Conservation (phyloP, 2,113 vertebrate species). For the Nanorana parkeri region DNA sequence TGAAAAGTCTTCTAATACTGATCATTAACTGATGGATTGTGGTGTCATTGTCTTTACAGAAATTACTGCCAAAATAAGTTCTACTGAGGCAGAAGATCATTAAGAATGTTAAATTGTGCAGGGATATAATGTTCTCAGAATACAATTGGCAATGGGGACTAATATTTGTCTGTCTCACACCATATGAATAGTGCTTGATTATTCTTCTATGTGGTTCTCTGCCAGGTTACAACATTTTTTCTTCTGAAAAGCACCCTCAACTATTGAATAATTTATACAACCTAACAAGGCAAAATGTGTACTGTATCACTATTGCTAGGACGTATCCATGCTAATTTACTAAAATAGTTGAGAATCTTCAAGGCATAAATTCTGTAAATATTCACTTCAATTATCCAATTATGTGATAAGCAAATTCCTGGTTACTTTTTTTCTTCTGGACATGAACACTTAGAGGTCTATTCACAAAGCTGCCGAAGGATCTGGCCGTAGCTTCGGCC, state of each 20-base stretch:
- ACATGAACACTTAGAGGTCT: too few relatives aligned
- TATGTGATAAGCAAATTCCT: too few relatives aligned
- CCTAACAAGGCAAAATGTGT: slow-evolving; percentile 4
- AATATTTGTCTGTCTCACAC: slow-evolving; percentile 39
- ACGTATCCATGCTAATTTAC: too few relatives aligned
- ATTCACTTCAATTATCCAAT: too few relatives aligned
- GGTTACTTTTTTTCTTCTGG: too few relatives aligned
- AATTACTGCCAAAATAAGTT: slow-evolving; percentile 49
- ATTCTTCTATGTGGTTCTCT: slow-evolving; percentile 5
- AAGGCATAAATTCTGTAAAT: too few relatives aligned
- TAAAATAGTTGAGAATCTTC: too few relatives aligned
- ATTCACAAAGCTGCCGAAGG: too few relatives aligned
- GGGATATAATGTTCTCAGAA: slow-evolving; percentile 42
- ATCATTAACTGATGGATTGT: slow-evolving; percentile 55
- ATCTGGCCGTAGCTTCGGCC: too few relatives aligned
- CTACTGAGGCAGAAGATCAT: slow-evolving; percentile 51
- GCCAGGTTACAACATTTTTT: slow-evolving; percentile 28
- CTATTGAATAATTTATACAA: neutral
- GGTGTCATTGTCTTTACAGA: slow-evolving; percentile 36
- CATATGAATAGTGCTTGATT: slow-evolving; percentile 8
- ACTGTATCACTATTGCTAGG: neutral
- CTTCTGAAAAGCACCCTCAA: slow-evolving; percentile 1
- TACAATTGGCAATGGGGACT: slow-evolving; percentile 34
- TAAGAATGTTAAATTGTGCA: slow-evolving; percentile 53
- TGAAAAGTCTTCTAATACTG: slow-evolving; percentile 43